Percentiles rank a stretch among this genome's conserved stretches.
phyloP scores from a whole-genome alignment of 2,113 vertebrate genomes.

The Planiliza haematocheilus region DNA sequence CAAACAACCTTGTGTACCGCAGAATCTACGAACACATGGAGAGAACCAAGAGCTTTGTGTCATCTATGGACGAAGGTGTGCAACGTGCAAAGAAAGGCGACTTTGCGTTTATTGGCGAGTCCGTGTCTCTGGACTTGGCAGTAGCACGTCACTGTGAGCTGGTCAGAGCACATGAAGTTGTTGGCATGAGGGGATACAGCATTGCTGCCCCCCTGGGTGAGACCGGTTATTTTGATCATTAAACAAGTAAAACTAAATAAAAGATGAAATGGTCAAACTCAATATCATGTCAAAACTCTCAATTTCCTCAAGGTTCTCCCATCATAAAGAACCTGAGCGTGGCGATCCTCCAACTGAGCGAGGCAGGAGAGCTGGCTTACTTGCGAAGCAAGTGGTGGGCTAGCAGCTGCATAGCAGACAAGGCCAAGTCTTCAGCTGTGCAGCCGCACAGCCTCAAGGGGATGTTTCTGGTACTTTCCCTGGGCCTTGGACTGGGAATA shows the following conservation, averaged over 20 bases:
- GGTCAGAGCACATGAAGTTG: constrained; percentile 84
- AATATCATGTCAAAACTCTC: neutral
- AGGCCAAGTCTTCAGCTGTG: constrained; percentile 71
- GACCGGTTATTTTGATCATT: constrained; percentile 6
- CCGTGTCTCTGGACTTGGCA: constrained; percentile 87
- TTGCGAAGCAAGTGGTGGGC: constrained; percentile 91
- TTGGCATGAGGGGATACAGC: constrained; percentile 89
- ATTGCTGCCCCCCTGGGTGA: constrained; percentile 86
- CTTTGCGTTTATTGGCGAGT: constrained; percentile 91
- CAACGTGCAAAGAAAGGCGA: constrained; percentile 83
- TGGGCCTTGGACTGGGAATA: constrained; percentile 84
- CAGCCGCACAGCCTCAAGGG: constrained; percentile 85
- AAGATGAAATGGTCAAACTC: neutral
- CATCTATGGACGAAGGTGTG: constrained; percentile 87
- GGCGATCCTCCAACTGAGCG: constrained; percentile 86
- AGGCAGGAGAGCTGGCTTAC: constrained; percentile 86
- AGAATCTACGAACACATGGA: constrained; percentile 91
- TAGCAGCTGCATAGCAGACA: constrained; percentile 82
- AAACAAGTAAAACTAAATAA: neutral
- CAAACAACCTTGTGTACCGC: constrained; percentile 87
- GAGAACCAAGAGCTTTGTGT: constrained; percentile 85
- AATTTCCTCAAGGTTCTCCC: constrained; percentile 79
- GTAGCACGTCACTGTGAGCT: constrained; percentile 88
- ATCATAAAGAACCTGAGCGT: constrained; percentile 88
- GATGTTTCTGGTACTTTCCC: constrained; percentile 86